Evolutionary conservation across 2,113 vertebrate species (phyloP), one percentile per base, ranked within the genome.

Genomic region (Stigmatopora argus): DNA sequence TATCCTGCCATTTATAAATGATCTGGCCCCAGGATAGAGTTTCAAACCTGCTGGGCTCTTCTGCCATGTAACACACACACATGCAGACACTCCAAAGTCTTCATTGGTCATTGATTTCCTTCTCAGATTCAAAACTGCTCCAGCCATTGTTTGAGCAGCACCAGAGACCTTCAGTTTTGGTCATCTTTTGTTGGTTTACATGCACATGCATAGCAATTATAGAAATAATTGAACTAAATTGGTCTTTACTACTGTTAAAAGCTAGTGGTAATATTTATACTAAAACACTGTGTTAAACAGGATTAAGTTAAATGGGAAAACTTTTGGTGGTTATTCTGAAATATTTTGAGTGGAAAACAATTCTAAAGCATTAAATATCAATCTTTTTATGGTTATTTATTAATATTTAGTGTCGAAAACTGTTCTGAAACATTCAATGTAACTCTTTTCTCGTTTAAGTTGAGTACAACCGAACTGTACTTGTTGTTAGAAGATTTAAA

Each of bases 1-100:
- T 90, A 93, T 91, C 86, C 88, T 84, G 89, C 89, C 87, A 77
- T 89, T 88, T 90, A 87, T 91, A 89, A 90, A 90, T 93, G 90
- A 92, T 90, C 90, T 91, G 92, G 87, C 71, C 85, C 86, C 35
- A 0, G 85, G 73, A 45, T 94, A 71, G 3, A 77, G 86, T 93
- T 91, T 92, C 92, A 53, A 86, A 87, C 89, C 82, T 85, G 65
- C 71, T 87, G 85, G 89, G 87, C 72, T 75, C 80, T 74, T 81
- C 78, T 83, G 78, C 69, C 73, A 79, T 78, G 78, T 81, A 72
- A 66, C 78, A 80, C 71, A 76, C 62, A 74, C 62, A 71, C 66
- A 74, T 66, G 62, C 64, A 74, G 58, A 70, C 79, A 76, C 52
- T 15, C 21, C 23, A 55, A 55, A 45, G 74, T 76, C 78, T 67